Percentiles rank a stretch among this genome's conserved stretches.
These are phyloP conservation scores for Rhopalosiphum nymphaeae DNA, from an alignment of 2,888 invertebrate genomes.

Conservation along the genomic window DNA sequence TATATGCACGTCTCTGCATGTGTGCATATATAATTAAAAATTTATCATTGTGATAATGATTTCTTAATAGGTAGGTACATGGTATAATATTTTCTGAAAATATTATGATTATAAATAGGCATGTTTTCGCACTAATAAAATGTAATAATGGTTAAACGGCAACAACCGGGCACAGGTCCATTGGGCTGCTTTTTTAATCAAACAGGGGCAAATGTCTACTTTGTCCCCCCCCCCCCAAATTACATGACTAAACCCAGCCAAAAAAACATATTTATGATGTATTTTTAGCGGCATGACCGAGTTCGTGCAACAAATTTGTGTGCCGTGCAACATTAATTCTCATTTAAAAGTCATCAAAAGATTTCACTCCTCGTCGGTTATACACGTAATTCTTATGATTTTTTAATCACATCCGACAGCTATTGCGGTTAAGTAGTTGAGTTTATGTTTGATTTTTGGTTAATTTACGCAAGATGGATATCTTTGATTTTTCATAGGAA, in stretches of 20 bases:
- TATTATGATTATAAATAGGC: too few species aligned
- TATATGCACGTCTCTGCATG: too few species aligned
- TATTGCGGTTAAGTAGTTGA: background rate
- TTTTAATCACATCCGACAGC: background rate
- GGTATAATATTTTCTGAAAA: too few species aligned
- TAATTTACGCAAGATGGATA: background rate
- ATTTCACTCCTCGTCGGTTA: background rate
- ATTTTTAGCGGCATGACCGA: background rate
- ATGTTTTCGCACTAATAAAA: too few species aligned
- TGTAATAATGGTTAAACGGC: too few species aligned
- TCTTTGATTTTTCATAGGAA: background rate
- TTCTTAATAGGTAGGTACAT: too few species aligned
- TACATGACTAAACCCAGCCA: background rate
- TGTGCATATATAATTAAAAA: too few species aligned
- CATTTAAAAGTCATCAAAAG: conserved; percentile 23
- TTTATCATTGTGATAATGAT: too few species aligned
- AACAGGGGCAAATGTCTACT: too few species aligned
- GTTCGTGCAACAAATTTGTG: background rate
- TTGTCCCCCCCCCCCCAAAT: too few species aligned
- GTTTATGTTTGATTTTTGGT: background rate
- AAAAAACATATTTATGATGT: background rate
- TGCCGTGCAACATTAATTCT: background rate
- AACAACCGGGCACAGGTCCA: too few species aligned
- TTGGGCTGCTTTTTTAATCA: too few species aligned
- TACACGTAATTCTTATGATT: background rate